Evolutionary conservation across 1,140 invertebrate genomes (phyloP).

Genomic region (Neodiprion lecontei): DNA sequence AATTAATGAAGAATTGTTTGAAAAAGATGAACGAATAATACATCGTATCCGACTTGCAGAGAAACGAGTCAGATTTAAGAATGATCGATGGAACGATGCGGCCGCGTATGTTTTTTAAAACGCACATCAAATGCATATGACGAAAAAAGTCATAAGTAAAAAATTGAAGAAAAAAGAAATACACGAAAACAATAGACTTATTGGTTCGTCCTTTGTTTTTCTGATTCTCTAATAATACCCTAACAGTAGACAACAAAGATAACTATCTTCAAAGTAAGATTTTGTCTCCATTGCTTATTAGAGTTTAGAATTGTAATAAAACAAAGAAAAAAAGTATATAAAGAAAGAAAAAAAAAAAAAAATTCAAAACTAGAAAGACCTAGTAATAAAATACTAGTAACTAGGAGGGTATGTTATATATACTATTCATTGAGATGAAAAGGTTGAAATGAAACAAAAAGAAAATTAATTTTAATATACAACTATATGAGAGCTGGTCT

Average conservation of each 20-base stretch:
- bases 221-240: conserved; percentile 20
- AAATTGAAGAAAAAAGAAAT: conserved; percentile 5
- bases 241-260: conserved; percentile 16
- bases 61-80: background rate
- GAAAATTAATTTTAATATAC: conserved; percentile 50
- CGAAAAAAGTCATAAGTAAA: background rate
- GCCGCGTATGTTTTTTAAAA: conserved; percentile 10
- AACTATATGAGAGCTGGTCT: conserved; percentile 49
- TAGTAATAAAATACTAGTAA: conserved; percentile 2
- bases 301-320: conserved; percentile 20
- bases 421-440: background rate
- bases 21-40: background rate
- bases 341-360: conserved; percentile 18
- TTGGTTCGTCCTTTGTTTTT: conserved; percentile 14
- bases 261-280: conserved; percentile 38
- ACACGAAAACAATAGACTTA: background rate
- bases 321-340: background rate
- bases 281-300: conserved; percentile 40
- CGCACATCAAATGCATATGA: conserved; percentile 3
- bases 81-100: background rate
- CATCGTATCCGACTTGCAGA: background rate
- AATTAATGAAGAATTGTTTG: background rate
- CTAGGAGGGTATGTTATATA: conserved; percentile 8
- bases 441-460: background rate
- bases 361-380: background rate